These are phyloP conservation scores for Aleiodes sp. DNA, from an alignment of 1,140 invertebrate genomes.

Conservation along the genomic window DNA sequence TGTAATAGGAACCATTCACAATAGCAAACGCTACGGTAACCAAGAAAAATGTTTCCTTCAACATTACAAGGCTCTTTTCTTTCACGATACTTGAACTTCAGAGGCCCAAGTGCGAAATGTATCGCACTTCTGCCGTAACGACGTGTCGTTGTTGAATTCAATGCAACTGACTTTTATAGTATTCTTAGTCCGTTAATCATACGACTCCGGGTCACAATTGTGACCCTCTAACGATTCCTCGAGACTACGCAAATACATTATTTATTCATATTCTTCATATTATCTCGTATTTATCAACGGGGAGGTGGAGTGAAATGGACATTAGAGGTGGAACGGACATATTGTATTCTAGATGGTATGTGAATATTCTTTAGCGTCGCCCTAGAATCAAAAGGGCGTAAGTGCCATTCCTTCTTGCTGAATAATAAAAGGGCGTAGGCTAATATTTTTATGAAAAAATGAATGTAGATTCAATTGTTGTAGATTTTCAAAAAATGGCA, in stretches of 20 bases:
- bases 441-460: no score
- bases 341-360: no score
- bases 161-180: constrained; percentile 8
- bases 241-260: neutral
- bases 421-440: no score
- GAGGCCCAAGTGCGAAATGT: neutral
- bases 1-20: constrained; percentile 39
- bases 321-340: no score
- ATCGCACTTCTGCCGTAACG: neutral
- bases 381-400: no score
- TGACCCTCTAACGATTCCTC: neutral
- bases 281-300: neutral
- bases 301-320: no score
- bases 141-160: neutral
- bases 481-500: no score
- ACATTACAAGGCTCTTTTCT: constrained; percentile 37
- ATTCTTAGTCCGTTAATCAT: constrained; percentile 1
- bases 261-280: neutral
- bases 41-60: constrained; percentile 42
- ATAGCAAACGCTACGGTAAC: constrained; percentile 38
- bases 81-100: neutral
- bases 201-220: neutral
- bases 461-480: no score
- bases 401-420: no score
- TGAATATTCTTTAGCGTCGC: no score